Evolutionary conservation across 2,888 invertebrate species (phyloP).

Genomic region (Melikaiella ostensackeni): DNA sequence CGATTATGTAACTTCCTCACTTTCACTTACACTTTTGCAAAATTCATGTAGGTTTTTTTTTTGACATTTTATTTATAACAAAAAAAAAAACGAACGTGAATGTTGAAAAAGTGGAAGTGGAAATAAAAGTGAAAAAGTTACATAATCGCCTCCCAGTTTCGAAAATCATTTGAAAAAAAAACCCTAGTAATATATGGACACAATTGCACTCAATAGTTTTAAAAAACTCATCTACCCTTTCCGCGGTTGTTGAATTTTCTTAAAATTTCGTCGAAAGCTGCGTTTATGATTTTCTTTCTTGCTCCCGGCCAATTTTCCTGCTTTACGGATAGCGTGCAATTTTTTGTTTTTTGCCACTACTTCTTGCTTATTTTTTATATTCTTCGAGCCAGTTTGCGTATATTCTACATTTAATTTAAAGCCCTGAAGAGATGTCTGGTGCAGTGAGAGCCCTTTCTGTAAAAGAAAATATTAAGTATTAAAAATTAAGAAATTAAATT

Average conservation of each 20-base stretch:
- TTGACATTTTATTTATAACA: too few species aligned
- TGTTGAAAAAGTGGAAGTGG: too few species aligned
- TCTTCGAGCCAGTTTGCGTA: conserved; percentile 73
- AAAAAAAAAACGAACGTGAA: too few species aligned
- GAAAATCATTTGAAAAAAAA: background rate
- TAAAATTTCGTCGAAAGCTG: conserved; percentile 60
- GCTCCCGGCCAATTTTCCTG: conserved; percentile 74
- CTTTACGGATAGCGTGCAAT: conserved; percentile 74
- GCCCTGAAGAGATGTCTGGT: conserved; percentile 74
- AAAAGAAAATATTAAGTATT: conserved; percentile 52
- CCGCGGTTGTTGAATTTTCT: conserved; percentile 3
- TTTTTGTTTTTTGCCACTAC: conserved; percentile 76
- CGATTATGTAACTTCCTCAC: too few species aligned
- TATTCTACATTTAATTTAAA: conserved; percentile 77
- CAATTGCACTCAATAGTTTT: background rate
- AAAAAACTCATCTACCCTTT: background rate
- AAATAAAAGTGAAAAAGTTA: too few species aligned
- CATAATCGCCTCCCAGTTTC: too few species aligned
- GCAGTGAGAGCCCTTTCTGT: conserved; percentile 77
- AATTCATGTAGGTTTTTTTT: too few species aligned
- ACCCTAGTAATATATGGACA: background rate
- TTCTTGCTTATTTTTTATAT: conserved; percentile 65
- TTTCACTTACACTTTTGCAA: too few species aligned
- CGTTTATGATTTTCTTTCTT: conserved; percentile 69
- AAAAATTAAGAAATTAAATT: too few species aligned